These are phyloP conservation scores for Mimas tiliae DNA, from an alignment of 2,888 invertebrate species.

Conservation along the genomic window DNA sequence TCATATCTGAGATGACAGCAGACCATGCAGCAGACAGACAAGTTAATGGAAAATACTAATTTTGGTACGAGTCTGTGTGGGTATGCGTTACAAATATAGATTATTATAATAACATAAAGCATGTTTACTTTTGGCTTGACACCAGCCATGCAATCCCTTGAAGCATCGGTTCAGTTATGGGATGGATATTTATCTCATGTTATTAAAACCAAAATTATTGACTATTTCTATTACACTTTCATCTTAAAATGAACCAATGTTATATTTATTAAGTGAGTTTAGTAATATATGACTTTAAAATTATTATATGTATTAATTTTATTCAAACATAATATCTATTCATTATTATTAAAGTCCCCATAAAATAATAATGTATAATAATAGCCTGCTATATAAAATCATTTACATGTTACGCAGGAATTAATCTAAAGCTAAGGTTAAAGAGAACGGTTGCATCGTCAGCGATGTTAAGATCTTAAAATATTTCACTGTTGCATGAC, in stretches of 20 bases:
- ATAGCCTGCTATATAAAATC: neutral
- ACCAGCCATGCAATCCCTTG: neutral
- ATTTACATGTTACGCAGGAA: neutral
- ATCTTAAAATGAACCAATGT: neutral
- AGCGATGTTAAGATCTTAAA: slow-evolving; percentile 23
- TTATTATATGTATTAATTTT: no score
- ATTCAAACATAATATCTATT: no score
- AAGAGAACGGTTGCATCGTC: slow-evolving; percentile 9
- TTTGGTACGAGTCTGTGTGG: slow-evolving; percentile 6
- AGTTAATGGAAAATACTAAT: slow-evolving; percentile 8
- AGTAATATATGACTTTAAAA: no score
- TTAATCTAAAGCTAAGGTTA: neutral
- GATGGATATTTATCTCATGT: neutral
- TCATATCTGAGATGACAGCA: slow-evolving; percentile 5
- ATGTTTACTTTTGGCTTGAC: slow-evolving; percentile 11
- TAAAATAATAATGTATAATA: neutral
- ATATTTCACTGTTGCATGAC: slow-evolving; percentile 68
- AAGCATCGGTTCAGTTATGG: neutral
- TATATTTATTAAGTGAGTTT: neutral
- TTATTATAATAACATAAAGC: slow-evolving; percentile 18
- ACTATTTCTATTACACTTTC: neutral
- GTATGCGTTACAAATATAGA: slow-evolving; percentile 22
- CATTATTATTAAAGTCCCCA: neutral
- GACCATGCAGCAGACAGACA: neutral
- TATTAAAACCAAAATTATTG: neutral